Conservation (phyloP, 2,797 vertebrate genomes). For the Okamejei kenojei region DNA sequence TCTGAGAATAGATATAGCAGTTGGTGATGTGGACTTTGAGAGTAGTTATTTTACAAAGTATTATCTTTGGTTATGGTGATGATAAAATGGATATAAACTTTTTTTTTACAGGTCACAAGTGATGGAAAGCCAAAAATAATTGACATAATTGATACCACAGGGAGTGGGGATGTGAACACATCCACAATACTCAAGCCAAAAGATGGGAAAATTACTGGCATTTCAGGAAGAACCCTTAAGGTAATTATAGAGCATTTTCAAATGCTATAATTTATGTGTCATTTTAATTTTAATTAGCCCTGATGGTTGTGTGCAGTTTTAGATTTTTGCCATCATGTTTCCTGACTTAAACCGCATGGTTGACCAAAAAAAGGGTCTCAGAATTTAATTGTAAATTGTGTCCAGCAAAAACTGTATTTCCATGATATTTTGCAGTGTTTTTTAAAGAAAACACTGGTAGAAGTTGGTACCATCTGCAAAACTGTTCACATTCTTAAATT, state of each 20-base stretch:
- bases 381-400: not conserved
- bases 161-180: constrained; percentile 93
- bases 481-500: not conserved
- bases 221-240: constrained; percentile 83
- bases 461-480: not conserved
- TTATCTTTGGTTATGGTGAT: not conserved
- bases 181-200: constrained; percentile 74
- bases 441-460: not conserved
- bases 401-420: not conserved
- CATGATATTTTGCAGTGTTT: not conserved
- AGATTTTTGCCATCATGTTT: not conserved
- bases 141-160: constrained; percentile 95
- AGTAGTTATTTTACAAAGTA: not conserved
- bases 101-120: constrained; percentile 70
- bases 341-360: not conserved
- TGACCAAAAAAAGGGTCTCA: not conserved
- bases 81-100: not conserved
- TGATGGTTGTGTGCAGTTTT: not conserved
- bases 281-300: not conserved
- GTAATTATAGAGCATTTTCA: constrained; percentile 52
- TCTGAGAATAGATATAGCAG: not conserved
- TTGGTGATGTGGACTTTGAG: not conserved
- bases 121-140: constrained; percentile 94
- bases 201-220: constrained; percentile 73
- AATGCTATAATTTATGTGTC: not conserved